Evolutionary conservation across 2,888 invertebrate genomes (phyloP).

Genomic region (Aromia moschata): DNA sequence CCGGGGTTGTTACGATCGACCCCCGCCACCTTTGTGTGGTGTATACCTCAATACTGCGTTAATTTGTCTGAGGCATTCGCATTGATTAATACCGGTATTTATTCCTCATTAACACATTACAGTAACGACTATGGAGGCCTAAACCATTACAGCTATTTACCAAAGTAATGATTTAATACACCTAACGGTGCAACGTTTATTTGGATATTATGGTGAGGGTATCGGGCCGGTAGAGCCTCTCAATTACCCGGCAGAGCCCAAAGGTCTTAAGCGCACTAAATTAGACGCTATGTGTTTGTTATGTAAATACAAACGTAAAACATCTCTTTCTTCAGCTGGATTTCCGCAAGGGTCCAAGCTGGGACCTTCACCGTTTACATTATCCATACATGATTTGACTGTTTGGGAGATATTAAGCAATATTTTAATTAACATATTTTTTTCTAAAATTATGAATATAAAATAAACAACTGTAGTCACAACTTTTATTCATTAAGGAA

Average conservation of each 20-base stretch:
- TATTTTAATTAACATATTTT: too few species aligned
- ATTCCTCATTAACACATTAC: slow-evolving; percentile 38
- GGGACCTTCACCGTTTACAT: too few species aligned
- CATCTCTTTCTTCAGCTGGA: too few species aligned
- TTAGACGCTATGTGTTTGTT: not conserved
- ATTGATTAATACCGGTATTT: slow-evolving; percentile 43
- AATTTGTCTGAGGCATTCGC: slow-evolving; percentile 36
- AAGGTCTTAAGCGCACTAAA: not conserved
- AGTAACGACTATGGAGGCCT: slow-evolving; percentile 16
- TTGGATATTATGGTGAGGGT: not conserved
- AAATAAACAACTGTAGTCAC: too few species aligned
- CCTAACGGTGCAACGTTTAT: not conserved
- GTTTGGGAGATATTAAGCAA: too few species aligned
- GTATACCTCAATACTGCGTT: slow-evolving; percentile 34
- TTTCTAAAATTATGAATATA: too few species aligned
- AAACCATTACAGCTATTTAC: slow-evolving; percentile 14
- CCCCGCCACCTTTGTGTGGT: slow-evolving; percentile 8
- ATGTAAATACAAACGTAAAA: too few species aligned
- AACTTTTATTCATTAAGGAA: not conserved
- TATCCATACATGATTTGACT: too few species aligned
- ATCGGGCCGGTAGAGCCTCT: too few species aligned
- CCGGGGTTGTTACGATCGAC: slow-evolving; percentile 19
- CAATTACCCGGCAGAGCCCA: too few species aligned
- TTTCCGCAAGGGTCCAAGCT: too few species aligned
- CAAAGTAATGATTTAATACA: slow-evolving; percentile 23